phyloP scores from a whole-genome alignment of 2,888 invertebrate genomes.

The Acleris emargana region DNA sequence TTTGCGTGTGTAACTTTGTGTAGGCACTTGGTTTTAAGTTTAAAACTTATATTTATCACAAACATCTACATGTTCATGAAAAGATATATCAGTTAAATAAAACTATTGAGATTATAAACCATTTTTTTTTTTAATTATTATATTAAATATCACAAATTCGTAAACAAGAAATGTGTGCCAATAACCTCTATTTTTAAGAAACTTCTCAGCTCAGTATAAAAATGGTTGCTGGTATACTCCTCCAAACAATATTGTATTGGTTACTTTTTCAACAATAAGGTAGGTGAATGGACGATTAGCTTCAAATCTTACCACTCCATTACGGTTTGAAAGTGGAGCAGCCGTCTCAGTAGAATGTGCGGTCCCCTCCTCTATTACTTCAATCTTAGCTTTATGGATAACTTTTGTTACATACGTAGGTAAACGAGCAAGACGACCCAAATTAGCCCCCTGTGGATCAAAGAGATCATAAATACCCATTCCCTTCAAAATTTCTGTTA shows the following conservation, averaged over 20 bases:
- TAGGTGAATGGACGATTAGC: slow-evolving; percentile 87
- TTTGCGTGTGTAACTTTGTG: too few relatives aligned
- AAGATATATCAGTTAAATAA: too few relatives aligned
- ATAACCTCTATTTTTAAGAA: not conserved
- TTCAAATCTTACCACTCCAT: slow-evolving; percentile 82
- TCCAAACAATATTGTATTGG: slow-evolving; percentile 74
- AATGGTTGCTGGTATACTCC: slow-evolving; percentile 69
- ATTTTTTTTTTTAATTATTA: too few relatives aligned
- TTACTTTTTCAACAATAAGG: slow-evolving; percentile 86
- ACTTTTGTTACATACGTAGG: slow-evolving; percentile 83
- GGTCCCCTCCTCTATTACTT: slow-evolving; percentile 90
- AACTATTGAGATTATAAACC: too few relatives aligned
- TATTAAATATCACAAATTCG: not conserved
- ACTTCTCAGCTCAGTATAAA: slow-evolving; percentile 58
- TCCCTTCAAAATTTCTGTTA: slow-evolving; percentile 76
- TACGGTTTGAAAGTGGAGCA: slow-evolving; percentile 77
- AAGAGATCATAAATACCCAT: slow-evolving; percentile 84
- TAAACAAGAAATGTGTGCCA: not conserved
- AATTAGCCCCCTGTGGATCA: slow-evolving; percentile 58
- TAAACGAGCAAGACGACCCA: slow-evolving; percentile 76
- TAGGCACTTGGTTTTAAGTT: too few relatives aligned
- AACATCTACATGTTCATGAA: too few relatives aligned
- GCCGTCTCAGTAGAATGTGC: slow-evolving; percentile 85
- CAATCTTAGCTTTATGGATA: slow-evolving; percentile 88
- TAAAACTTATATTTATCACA: too few relatives aligned